These are phyloP conservation scores for Lates calcarifer DNA, from an alignment of 2,113 vertebrate species.

Conservation along the genomic window DNA sequence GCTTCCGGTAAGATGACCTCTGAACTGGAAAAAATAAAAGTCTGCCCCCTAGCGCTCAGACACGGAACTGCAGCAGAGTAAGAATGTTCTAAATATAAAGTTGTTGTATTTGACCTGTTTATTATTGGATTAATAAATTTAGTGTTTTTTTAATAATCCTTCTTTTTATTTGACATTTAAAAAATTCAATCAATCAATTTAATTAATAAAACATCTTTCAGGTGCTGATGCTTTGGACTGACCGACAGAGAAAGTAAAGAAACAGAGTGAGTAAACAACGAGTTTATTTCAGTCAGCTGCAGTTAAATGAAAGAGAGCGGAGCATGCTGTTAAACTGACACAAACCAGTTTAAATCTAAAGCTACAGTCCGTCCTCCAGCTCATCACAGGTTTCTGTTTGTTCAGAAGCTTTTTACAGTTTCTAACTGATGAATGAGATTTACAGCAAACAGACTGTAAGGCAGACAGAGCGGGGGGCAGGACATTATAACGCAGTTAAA, in stretches of 20 bases:
- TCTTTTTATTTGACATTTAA: no score
- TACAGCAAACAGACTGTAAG: neutral
- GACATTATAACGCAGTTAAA: no score
- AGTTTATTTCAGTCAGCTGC: no score
- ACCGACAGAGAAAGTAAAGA: no score
- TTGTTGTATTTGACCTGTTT: neutral
- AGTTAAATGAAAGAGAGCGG: no score
- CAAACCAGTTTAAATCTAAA: no score
- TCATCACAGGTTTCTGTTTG: no score
- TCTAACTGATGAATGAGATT: neutral
- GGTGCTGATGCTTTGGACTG: no score
- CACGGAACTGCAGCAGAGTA: neutral
- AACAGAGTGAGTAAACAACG: no score
- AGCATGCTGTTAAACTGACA: no score
- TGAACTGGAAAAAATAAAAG: slow-evolving; percentile 1
- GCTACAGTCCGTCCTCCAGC: no score
- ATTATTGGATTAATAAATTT: neutral
- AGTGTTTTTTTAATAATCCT: neutral
- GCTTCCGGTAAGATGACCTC: slow-evolving; percentile 36
- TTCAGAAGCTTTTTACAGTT: neutral
- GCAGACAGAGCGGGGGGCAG: neutral
- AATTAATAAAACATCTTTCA: no score
- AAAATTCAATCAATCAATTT: neutral
- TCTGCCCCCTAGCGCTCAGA: neutral
- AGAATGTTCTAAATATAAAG: neutral